Evolutionary conservation across 1,140 invertebrate species (phyloP).

Genomic region (Drosophila nasuta): DNA sequence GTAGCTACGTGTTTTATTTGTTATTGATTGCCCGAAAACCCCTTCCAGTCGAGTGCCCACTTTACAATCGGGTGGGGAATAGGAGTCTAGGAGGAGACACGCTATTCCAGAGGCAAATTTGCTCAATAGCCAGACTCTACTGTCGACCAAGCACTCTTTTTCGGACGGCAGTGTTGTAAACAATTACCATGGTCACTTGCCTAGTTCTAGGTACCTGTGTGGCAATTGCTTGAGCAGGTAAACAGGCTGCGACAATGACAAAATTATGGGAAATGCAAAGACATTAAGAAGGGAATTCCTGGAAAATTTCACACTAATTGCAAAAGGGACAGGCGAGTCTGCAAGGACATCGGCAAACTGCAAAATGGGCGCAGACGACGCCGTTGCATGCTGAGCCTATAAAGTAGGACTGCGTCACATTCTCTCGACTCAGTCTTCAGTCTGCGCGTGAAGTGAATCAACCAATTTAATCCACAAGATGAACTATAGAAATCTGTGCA

Average conservation of each 20-base stretch:
- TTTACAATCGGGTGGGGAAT: slow-evolving; percentile 9
- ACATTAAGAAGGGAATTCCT: slow-evolving; percentile 40
- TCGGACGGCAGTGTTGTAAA: slow-evolving; percentile 20
- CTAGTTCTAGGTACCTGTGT: slow-evolving; percentile 26
- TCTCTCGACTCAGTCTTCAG: not conserved
- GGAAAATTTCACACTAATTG: slow-evolving; percentile 58
- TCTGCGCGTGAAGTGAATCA: slow-evolving; percentile 2
- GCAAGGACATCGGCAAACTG: slow-evolving; percentile 18
- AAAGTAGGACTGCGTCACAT: slow-evolving; percentile 30
- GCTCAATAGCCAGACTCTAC: not conserved
- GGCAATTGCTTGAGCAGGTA: slow-evolving; percentile 1
- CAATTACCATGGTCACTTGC: slow-evolving; percentile 8
- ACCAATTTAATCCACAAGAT: slow-evolving; percentile 23
- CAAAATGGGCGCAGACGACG: slow-evolving; percentile 42
- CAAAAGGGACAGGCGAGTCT: slow-evolving; percentile 19
- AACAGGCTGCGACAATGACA: slow-evolving; percentile 41
- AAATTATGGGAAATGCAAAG: slow-evolving; percentile 30
- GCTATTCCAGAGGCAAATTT: not conserved
- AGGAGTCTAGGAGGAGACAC: not conserved
- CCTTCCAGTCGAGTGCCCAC: slow-evolving; percentile 49
- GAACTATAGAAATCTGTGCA: slow-evolving; percentile 31
- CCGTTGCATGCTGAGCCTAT: slow-evolving; percentile 32
- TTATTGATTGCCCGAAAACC: slow-evolving; percentile 66
- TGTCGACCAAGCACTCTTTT: slow-evolving; percentile 9
- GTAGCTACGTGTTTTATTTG: slow-evolving; percentile 50